phyloP scores from a whole-genome alignment of 2,797 vertebrate species.

The Spinus pinus region DNA sequence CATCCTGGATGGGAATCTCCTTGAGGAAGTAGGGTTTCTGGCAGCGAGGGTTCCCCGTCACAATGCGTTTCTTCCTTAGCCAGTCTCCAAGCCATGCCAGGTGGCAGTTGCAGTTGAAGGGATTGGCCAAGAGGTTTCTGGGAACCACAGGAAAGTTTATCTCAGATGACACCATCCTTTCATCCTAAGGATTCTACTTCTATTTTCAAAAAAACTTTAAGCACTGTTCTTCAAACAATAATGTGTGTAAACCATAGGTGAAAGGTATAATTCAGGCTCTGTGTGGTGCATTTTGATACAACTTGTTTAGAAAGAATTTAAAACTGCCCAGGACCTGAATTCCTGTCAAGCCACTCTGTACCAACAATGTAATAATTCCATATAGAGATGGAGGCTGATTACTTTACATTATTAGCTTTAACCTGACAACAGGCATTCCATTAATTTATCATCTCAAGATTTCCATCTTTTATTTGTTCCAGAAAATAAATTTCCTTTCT shows the following conservation, averaged over 20 bases:
- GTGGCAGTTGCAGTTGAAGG: conserved; percentile 98
- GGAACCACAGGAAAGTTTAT: background rate
- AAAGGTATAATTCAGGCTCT: conserved; percentile 44
- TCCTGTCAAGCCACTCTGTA: conserved; percentile 64
- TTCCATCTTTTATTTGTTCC: conserved; percentile 78
- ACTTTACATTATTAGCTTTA: conserved; percentile 79
- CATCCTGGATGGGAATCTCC: conserved; percentile 97
- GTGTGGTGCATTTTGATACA: conserved; percentile 33
- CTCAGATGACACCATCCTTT: background rate
- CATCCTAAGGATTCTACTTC: background rate
- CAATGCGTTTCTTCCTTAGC: conserved; percentile 94
- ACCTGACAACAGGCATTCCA: conserved; percentile 76
- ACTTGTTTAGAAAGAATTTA: conserved; percentile 72
- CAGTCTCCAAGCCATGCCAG: conserved; percentile 96
- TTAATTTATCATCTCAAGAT: conserved; percentile 79
- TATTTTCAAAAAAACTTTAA: background rate
- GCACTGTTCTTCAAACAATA: conserved; percentile 2
- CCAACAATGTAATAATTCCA: conserved; percentile 75
- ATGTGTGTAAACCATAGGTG: conserved; percentile 12
- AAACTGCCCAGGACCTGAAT: conserved; percentile 69
- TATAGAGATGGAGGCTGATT: conserved; percentile 75
- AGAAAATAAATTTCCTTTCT: conserved; percentile 76
- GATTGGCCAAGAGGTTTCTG: conserved; percentile 96
- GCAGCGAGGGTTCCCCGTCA: conserved; percentile 97
- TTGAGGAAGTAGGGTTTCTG: conserved; percentile 96